These are phyloP conservation scores for Athene noctua DNA, from an alignment of 2,113 vertebrate species.

Conservation along the genomic window DNA sequence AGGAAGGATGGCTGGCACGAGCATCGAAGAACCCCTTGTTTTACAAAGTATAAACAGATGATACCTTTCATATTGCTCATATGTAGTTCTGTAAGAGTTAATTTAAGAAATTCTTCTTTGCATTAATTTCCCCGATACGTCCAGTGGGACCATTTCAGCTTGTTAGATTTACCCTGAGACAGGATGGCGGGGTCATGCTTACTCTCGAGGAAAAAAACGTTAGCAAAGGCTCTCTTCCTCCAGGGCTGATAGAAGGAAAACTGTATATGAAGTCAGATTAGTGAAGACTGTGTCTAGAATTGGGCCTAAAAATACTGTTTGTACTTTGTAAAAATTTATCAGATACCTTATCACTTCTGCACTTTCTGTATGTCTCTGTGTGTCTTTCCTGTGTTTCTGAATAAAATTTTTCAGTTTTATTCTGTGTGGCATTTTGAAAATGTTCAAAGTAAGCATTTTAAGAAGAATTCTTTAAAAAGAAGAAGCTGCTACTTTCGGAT, in stretches of 20 bases:
- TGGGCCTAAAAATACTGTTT: neutral
- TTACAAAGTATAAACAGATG: slow-evolving; percentile 52
- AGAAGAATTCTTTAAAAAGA: neutral
- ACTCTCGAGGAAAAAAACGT: neutral
- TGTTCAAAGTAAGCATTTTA: neutral
- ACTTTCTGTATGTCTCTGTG: neutral
- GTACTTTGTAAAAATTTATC: neutral
- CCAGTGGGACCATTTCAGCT: neutral
- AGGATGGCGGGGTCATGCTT: neutral
- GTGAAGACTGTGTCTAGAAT: neutral
- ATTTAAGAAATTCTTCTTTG: neutral
- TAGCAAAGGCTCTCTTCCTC: neutral
- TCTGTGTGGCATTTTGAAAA: neutral
- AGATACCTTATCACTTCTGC: neutral
- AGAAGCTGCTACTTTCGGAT: neutral
- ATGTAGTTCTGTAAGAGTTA: neutral
- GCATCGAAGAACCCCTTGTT: neutral
- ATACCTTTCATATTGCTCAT: neutral
- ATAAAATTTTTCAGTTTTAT: slow-evolving; percentile 27
- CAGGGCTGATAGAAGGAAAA: neutral
- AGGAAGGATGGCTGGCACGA: neutral
- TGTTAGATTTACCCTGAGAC: neutral
- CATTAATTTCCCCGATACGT: neutral
- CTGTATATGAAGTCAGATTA: neutral
- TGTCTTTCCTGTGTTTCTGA: slow-evolving; percentile 1